Evolutionary conservation across 2,888 invertebrate genomes (phyloP).

Genomic region (Dione vanillae): DNA sequence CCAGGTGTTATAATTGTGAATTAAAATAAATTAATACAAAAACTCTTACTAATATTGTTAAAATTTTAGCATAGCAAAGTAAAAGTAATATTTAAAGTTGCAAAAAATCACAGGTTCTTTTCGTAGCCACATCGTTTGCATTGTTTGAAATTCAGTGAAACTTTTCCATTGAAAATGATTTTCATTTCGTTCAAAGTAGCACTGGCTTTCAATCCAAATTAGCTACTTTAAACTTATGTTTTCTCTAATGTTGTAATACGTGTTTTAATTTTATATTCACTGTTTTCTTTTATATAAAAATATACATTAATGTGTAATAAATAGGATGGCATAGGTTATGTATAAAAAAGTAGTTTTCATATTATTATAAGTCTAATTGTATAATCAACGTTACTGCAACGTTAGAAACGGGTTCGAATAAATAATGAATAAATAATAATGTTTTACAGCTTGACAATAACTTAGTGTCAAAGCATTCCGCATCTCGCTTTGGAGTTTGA

Average conservation of each 20-base stretch:
- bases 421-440: no score
- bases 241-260: constrained; percentile 16
- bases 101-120: constrained; percentile 16
- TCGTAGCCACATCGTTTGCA: constrained; percentile 23
- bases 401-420: no score
- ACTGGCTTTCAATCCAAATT: constrained; percentile 22
- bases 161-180: constrained; percentile 26
- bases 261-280: constrained; percentile 10
- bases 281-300: neutral
- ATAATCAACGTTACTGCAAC: no score
- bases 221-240: constrained; percentile 7
- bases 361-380: no score
- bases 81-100: constrained; percentile 14
- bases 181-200: constrained; percentile 17
- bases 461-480: no score
- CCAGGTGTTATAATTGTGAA: neutral
- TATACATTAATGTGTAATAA: neutral
- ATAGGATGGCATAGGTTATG: neutral
- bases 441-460: no score
- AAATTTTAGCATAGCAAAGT: neutral
- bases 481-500: no score
- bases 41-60: neutral
- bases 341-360: neutral
- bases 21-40: neutral
- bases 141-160: constrained; percentile 26